These are phyloP conservation scores for Holacanthus passer DNA, from an alignment of 2,113 vertebrate species.

Conservation along the genomic window DNA sequence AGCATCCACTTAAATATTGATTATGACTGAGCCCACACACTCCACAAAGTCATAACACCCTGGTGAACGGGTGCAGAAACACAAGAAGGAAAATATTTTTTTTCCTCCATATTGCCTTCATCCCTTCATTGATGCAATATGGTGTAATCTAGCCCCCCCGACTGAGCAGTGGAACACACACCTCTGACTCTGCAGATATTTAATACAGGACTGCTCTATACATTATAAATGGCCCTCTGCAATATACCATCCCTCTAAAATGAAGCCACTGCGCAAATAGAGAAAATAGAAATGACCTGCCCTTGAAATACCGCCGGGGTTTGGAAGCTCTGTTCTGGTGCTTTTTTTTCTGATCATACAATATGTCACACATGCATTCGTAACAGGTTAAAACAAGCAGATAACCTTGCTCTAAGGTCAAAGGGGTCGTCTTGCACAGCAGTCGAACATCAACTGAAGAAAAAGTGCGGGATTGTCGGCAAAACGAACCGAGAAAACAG, in stretches of 20 bases:
- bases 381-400: not conserved
- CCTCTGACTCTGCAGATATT: slow-evolving; percentile 75
- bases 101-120: slow-evolving; percentile 28
- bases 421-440: not conserved
- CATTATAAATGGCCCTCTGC: slow-evolving; percentile 75
- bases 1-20: slow-evolving; percentile 32
- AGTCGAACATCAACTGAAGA: not conserved
- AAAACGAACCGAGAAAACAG: slow-evolving; percentile 13
- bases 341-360: slow-evolving; percentile 17
- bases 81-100: slow-evolving; percentile 21
- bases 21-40: slow-evolving; percentile 26
- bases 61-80: slow-evolving; percentile 16
- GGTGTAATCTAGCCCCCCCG: slow-evolving; percentile 62
- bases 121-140: slow-evolving; percentile 69
- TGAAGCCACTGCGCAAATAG: slow-evolving; percentile 49
- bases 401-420: slow-evolving; percentile 25
- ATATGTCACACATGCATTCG: not conserved
- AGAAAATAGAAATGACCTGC: slow-evolving; percentile 63
- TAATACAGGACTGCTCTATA: slow-evolving; percentile 75
- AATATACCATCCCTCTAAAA: slow-evolving; percentile 58
- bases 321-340: slow-evolving; percentile 39
- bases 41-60: slow-evolving; percentile 21
- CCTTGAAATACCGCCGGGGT: slow-evolving; percentile 51
- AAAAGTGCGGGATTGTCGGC: not conserved
- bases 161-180: slow-evolving; percentile 57